A percentile compares a stretch with the other conserved stretches of the same genome.
Evolutionary conservation across 2,797 vertebrate species (phyloP).

Genomic region (Dallia pectoralis): DNA sequence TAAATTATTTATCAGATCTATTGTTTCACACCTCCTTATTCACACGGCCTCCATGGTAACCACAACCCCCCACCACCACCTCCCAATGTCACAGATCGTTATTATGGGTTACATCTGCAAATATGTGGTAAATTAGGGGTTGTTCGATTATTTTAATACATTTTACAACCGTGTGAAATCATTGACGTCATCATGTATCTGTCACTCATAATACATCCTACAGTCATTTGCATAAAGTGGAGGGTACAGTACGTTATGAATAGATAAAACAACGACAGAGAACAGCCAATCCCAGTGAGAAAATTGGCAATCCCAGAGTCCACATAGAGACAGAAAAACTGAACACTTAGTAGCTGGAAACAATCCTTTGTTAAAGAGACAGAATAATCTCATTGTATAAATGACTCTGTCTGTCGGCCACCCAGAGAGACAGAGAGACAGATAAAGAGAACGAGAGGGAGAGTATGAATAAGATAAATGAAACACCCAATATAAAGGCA

Average conservation of each 20-base stretch:
- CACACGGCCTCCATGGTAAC: too few species aligned
- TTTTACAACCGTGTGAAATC: too few species aligned
- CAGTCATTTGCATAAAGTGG: neutral
- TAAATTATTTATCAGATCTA: too few species aligned
- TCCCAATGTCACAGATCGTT: too few species aligned
- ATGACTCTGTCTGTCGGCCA: neutral
- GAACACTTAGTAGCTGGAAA: neutral
- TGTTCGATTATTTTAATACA: too few species aligned
- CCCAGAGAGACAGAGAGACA: neutral
- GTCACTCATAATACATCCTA: neutral
- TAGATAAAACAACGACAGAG: constrained; percentile 20
- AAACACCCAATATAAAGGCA: neutral
- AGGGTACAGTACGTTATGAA: neutral
- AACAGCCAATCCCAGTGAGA: too few species aligned
- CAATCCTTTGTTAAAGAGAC: neutral
- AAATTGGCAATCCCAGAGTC: neutral
- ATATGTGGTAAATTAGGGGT: too few species aligned
- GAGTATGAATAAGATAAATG: neutral
- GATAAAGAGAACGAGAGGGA: neutral
- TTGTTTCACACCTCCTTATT: too few species aligned
- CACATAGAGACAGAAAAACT: neutral
- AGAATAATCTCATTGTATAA: neutral
- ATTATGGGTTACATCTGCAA: too few species aligned
- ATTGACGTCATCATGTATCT: too few species aligned
- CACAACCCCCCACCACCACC: too few species aligned